A percentile compares a stretch with the other conserved stretches of the same genome.
Conservation (phyloP, 2,888 invertebrate species). For the Petrophora chlorosata region DNA sequence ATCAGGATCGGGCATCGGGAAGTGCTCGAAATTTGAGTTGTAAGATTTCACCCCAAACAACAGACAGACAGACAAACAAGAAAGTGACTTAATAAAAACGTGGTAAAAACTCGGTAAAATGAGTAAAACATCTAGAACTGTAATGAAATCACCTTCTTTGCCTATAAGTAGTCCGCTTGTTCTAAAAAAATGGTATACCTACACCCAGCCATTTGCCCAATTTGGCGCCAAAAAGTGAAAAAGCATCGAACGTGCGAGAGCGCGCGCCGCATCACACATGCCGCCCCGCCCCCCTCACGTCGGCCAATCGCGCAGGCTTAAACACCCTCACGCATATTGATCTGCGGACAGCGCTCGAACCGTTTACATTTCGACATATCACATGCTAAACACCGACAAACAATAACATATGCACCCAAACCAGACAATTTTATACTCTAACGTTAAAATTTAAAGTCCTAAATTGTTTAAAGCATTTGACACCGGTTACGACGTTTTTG, state of each 20-base stretch:
- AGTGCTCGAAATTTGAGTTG: too few relatives aligned
- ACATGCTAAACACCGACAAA: conserved; percentile 81
- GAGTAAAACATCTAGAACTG: too few relatives aligned
- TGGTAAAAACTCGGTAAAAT: too few relatives aligned
- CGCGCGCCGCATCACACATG: conserved; percentile 72
- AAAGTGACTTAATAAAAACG: too few relatives aligned
- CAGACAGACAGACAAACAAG: too few relatives aligned
- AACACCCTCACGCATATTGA: conserved; percentile 83
- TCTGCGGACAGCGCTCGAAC: conserved; percentile 80
- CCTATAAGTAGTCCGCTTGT: too few relatives aligned
- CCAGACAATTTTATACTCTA: conserved; percentile 47
- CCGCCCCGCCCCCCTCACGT: conserved; percentile 74
- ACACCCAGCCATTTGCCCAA: conserved; percentile 38
- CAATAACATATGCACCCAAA: conserved; percentile 68
- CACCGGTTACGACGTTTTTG: conserved; percentile 40
- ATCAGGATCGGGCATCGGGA: too few relatives aligned
- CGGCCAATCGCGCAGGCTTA: conserved; percentile 78
- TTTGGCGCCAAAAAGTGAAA: conserved; percentile 76
- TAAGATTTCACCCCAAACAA: too few relatives aligned
- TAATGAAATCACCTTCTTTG: too few relatives aligned
- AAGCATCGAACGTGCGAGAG: conserved; percentile 54
- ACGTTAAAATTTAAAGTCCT: rapidly evolving
- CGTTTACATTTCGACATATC: conserved; percentile 83
- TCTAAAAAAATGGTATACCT: too few relatives aligned
- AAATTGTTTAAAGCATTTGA: conserved; percentile 24